Percentiles rank a stretch among this genome's conserved stretches.
Conservation (phyloP, 2,113 vertebrate genomes). For the Otocyon megalotis region DNA sequence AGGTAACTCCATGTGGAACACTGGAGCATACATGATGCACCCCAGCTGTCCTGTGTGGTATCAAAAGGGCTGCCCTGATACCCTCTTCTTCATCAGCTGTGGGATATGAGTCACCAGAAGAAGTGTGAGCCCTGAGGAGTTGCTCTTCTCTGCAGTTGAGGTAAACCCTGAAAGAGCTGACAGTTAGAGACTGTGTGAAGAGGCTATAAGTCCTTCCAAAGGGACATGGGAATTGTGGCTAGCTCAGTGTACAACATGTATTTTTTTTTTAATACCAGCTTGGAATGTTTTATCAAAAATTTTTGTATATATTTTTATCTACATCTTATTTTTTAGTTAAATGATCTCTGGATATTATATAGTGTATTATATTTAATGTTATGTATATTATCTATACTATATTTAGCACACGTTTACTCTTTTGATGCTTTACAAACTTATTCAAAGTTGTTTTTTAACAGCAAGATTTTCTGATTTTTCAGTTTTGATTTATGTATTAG, state of each 20-base stretch:
- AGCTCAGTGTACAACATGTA: not conserved
- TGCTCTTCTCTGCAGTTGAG: not conserved
- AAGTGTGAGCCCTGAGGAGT: not conserved
- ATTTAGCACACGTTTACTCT: not conserved
- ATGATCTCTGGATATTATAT: not conserved
- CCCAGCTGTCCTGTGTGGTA: not conserved
- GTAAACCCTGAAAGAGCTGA: not conserved
- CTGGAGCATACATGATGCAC: not conserved
- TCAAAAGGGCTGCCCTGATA: not conserved
- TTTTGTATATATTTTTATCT: not conserved
- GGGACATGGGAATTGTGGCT: not conserved
- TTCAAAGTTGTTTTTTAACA: not conserved
- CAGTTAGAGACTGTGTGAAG: not conserved
- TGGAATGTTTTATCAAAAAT: not conserved
- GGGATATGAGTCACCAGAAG: not conserved
- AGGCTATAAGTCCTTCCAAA: not conserved
- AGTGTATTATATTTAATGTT: not conserved
- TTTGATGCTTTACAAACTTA: not conserved
- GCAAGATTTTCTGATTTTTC: not conserved
- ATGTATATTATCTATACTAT: not conserved
- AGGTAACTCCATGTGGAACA: not conserved
- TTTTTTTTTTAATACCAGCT: not conserved
- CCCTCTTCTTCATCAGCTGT: accelerated
- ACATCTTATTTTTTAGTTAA: not conserved
- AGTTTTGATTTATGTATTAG: not conserved